Conservation (phyloP, 2,888 invertebrate genomes). For the Lasioglossum figueresi region DNA sequence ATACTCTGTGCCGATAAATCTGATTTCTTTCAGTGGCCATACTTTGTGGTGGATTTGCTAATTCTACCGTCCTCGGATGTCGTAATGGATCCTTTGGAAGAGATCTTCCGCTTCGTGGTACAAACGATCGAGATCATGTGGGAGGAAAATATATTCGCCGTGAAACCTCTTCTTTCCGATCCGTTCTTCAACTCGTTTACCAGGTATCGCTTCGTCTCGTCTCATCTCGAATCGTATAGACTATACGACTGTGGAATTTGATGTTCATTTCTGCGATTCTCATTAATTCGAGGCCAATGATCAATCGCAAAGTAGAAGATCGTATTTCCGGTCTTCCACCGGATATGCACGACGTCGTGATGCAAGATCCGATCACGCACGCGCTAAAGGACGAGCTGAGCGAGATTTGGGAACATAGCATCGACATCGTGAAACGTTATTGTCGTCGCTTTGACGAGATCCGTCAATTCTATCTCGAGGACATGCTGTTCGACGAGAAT, state of each 20-base stretch:
- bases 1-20: background rate
- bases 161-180: slow-evolving; percentile 90
- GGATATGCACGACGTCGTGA: slow-evolving; percentile 88
- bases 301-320: slow-evolving; percentile 93
- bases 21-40: slow-evolving; percentile 85
- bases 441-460: slow-evolving; percentile 88
- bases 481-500: slow-evolving; percentile 87
- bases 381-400: slow-evolving; percentile 86
- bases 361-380: slow-evolving; percentile 87
- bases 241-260: background rate
- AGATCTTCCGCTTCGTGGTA: slow-evolving; percentile 86
- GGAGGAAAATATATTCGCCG: slow-evolving; percentile 88
- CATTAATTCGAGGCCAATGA: slow-evolving; percentile 87
- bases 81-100: slow-evolving; percentile 87
- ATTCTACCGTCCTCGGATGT: slow-evolving; percentile 80
- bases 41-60: slow-evolving; percentile 87
- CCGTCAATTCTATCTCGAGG: slow-evolving; percentile 89
- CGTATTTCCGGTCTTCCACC: slow-evolving; percentile 91
- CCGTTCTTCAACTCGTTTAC: slow-evolving; percentile 89
- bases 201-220: slow-evolving; percentile 83
- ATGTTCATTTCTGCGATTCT: background rate
- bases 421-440: slow-evolving; percentile 87
- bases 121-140: slow-evolving; percentile 87
- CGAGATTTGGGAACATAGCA: slow-evolving; percentile 86
- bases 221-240: background rate